phyloP scores from a whole-genome alignment of 2,797 vertebrate genomes.

The Diplodus puntazzo region DNA sequence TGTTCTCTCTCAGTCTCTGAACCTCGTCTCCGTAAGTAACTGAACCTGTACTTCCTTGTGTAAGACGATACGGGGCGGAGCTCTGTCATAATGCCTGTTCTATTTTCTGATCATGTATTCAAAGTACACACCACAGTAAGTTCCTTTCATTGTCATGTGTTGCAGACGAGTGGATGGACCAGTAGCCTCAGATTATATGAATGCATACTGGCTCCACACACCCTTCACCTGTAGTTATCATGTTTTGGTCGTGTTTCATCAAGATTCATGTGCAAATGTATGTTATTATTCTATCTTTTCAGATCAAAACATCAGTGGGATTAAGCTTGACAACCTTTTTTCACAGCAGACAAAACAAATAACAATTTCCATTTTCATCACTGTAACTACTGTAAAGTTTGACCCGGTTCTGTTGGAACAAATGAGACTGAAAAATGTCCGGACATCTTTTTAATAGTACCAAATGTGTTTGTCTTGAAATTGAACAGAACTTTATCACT shows the following conservation, averaged over 20 bases:
- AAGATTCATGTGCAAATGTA: background rate
- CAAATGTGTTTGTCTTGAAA: no score
- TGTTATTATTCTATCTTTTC: no score
- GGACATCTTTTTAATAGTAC: no score
- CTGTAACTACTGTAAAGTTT: no score
- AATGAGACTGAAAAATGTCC: no score
- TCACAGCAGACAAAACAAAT: no score
- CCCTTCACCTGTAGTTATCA: background rate
- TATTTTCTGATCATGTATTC: background rate
- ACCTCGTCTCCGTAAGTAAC: background rate
- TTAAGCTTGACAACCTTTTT: no score
- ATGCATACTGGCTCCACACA: background rate
- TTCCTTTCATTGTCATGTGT: background rate
- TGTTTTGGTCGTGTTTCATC: background rate
- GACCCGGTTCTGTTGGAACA: no score
- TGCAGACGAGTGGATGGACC: background rate
- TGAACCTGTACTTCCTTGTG: background rate
- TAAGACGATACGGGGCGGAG: background rate
- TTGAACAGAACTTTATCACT: no score
- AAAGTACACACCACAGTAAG: background rate
- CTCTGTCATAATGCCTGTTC: background rate
- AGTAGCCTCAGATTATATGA: background rate
- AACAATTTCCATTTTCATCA: no score
- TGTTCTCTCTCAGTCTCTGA: background rate
- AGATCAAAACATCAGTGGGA: no score